Conservation (phyloP, 2,888 invertebrate species). For the Glaucopsyche alexis region DNA sequence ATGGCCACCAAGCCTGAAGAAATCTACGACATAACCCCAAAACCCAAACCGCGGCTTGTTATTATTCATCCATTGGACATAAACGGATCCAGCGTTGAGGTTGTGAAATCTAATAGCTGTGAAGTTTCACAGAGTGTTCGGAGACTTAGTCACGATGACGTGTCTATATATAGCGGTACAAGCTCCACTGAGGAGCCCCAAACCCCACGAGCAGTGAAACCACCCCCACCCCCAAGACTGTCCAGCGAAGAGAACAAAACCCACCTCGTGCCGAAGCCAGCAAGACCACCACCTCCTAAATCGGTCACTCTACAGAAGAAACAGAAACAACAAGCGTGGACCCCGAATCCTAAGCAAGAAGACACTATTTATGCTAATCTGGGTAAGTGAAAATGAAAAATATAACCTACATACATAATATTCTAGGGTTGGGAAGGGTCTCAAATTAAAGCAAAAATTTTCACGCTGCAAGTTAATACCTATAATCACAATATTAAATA, state of each 20-base stretch:
- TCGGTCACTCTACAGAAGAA: conserved; percentile 82
- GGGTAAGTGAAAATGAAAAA: conserved; percentile 71
- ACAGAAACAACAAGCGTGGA: conserved; percentile 77
- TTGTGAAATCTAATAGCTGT: conserved; percentile 81
- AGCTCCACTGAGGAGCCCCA: conserved; percentile 60
- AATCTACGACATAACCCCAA: conserved; percentile 77
- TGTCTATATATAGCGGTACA: conserved; percentile 71
- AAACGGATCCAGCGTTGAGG: conserved; percentile 89
- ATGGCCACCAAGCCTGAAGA: conserved; percentile 78
- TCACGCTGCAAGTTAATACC: too few relatives aligned
- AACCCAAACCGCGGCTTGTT: conserved; percentile 87
- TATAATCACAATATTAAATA: too few relatives aligned
- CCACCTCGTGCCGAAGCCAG: conserved; percentile 81
- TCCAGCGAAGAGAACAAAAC: conserved; percentile 71
- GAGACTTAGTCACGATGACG: conserved; percentile 74
- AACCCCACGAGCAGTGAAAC: conserved; percentile 75
- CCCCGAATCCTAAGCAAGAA: conserved; percentile 58
- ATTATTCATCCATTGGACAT: conserved; percentile 94
- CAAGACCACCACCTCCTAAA: conserved; percentile 87
- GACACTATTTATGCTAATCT: conserved; percentile 89
- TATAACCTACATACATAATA: too few relatives aligned
- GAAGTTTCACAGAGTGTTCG: conserved; percentile 63
- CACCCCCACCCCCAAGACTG: conserved; percentile 88
- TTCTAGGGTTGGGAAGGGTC: too few relatives aligned
- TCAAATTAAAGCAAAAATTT: too few relatives aligned